These are phyloP conservation scores for Rapana venosa DNA, from an alignment of 2,888 invertebrate species.

Conservation along the genomic window DNA sequence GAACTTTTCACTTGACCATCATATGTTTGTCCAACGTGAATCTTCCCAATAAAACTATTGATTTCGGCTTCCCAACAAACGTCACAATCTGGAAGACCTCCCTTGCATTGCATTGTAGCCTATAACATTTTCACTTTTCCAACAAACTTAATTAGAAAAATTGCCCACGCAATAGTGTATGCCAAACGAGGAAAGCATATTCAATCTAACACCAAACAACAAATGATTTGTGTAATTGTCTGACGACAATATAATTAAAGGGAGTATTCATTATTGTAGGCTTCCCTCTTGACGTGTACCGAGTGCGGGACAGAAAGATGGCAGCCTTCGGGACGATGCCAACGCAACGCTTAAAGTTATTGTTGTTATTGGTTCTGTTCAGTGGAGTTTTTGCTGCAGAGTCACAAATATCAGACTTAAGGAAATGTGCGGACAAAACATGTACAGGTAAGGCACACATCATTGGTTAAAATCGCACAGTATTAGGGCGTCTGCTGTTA, in stretches of 20 bases:
- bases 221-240: too few relatives aligned
- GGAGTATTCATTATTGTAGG: slow-evolving; percentile 13
- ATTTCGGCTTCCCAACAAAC: too few relatives aligned
- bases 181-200: not conserved
- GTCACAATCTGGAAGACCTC: not conserved
- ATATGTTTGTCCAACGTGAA: too few relatives aligned
- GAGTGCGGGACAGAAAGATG: slow-evolving; percentile 56
- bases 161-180: not conserved
- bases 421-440: slow-evolving; percentile 63
- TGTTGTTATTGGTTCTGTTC: slow-evolving; percentile 28
- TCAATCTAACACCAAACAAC: not conserved
- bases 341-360: slow-evolving; percentile 32
- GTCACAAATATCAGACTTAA: slow-evolving; percentile 58
- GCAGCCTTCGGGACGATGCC: slow-evolving; percentile 50
- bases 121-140: not conserved
- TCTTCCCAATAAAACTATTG: too few relatives aligned
- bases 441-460: slow-evolving; percentile 59
- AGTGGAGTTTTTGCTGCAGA: slow-evolving; percentile 7
- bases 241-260: not conserved
- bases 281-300: slow-evolving; percentile 56
- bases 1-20: too few relatives aligned
- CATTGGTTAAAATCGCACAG: not conserved
- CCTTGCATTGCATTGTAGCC: not conserved
- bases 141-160: not conserved
- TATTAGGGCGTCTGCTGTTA: slow-evolving; percentile 21